These are phyloP conservation scores for Spongilla lacustris DNA, from an alignment of 37 sponge, comb jelly and placozoan genomes.

Conservation along the genomic window DNA sequence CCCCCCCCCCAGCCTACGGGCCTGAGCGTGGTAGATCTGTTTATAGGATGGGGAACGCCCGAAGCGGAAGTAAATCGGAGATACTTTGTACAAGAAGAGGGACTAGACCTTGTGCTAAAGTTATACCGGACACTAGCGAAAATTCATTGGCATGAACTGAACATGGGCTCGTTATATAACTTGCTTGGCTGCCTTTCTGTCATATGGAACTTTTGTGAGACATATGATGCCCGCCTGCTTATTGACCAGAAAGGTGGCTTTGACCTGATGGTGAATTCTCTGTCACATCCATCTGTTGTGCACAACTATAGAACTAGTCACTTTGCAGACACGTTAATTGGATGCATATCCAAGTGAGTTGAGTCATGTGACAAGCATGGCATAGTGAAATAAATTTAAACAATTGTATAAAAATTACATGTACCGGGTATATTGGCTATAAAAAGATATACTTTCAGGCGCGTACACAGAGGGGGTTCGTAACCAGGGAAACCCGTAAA, in stretches of 20 bases:
- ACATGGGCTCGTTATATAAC: neutral
- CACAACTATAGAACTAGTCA: neutral
- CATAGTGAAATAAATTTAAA: too few species aligned
- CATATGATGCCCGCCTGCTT: neutral
- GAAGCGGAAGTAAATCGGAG: slow-evolving; percentile 14
- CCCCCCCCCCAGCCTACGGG: too few species aligned
- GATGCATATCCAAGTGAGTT: slow-evolving; percentile 27
- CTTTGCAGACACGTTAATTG: neutral
- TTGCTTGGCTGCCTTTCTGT: neutral
- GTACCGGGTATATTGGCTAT: too few species aligned
- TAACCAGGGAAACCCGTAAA: too few species aligned
- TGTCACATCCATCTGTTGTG: neutral
- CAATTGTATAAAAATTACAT: too few species aligned
- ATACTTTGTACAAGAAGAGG: slow-evolving; percentile 24
- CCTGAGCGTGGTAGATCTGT: neutral
- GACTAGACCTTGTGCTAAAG: neutral
- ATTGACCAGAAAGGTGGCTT: slow-evolving; percentile 10
- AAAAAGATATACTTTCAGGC: too few species aligned
- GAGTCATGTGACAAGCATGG: too few species aligned
- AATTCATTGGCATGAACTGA: neutral
- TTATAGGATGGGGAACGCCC: neutral
- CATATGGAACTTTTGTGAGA: slow-evolving; percentile 24
- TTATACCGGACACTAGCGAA: neutral
- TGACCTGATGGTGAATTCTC: slow-evolving; percentile 14
- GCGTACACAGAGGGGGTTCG: too few species aligned